These are phyloP conservation scores for Fopius arisanus DNA, from an alignment of 1,140 invertebrate species.

Conservation along the genomic window DNA sequence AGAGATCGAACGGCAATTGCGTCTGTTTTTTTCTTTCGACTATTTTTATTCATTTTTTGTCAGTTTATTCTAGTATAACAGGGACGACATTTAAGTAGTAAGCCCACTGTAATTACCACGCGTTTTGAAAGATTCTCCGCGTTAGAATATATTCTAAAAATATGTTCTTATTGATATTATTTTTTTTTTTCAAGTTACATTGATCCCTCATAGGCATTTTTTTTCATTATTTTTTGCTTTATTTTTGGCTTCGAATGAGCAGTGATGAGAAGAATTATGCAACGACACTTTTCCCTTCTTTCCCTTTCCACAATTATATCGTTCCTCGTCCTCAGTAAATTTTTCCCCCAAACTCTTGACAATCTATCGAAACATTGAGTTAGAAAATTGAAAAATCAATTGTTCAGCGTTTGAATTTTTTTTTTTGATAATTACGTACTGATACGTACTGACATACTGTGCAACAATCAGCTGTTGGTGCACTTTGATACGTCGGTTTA, in stretches of 20 bases:
- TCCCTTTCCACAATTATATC: not conserved
- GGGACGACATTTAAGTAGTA: conserved; percentile 18
- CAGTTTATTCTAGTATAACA: conserved; percentile 6
- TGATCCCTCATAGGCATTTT: conserved; percentile 58
- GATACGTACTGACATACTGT: not conserved
- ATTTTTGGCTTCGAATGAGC: conserved; percentile 55
- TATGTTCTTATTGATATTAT: conserved; percentile 60
- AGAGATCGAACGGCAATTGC: conserved; percentile 26
- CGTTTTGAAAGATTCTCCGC: conserved; percentile 23
- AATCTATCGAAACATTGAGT: conserved; percentile 28
- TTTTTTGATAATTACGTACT: not conserved
- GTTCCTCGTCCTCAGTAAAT: not conserved
- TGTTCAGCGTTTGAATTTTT: conserved; percentile 1
- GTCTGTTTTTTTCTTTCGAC: not conserved
- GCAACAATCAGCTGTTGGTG: not conserved
- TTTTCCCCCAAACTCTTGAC: not conserved
- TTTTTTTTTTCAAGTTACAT: conserved; percentile 46
- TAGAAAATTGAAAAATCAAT: not conserved
- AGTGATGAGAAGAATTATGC: conserved; percentile 45
- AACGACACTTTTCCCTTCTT: conserved; percentile 9
- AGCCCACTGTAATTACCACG: conserved; percentile 23
- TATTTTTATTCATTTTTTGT: conserved; percentile 5
- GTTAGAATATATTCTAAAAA: conserved; percentile 61
- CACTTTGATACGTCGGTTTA: not conserved
- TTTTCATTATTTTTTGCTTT: conserved; percentile 22